phyloP scores from a whole-genome alignment of 2,113 vertebrate genomes.

The Egretta garzetta region DNA sequence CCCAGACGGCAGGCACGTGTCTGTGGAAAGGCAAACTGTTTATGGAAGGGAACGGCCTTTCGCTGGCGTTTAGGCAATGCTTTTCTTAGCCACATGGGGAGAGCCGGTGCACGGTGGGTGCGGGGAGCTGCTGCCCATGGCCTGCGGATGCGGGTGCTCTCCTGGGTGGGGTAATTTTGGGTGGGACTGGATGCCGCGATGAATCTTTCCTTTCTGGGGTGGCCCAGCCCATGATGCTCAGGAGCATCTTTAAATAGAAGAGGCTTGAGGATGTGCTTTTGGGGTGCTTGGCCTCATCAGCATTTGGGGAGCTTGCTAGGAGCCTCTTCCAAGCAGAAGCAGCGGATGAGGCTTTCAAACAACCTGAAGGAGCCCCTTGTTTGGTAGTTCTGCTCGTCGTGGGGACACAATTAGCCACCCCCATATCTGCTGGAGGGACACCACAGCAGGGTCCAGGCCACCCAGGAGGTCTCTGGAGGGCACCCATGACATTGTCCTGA shows the following conservation, averaged over 20 bases:
- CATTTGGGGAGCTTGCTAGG: neutral
- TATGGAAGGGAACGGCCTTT: neutral
- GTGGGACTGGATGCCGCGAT: accelerated
- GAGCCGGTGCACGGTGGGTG: accelerated
- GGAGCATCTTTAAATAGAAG: neutral
- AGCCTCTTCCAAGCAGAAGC: neutral
- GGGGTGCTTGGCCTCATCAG: neutral
- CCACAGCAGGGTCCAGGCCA: neutral
- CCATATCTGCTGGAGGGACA: accelerated
- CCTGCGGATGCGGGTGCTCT: neutral
- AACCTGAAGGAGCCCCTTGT: accelerated
- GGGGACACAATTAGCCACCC: neutral
- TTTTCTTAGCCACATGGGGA: accelerated
- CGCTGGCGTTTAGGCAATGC: neutral
- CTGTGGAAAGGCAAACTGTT: neutral
- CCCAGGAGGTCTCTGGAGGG: neutral
- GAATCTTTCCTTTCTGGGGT: neutral
- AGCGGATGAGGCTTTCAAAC: accelerated
- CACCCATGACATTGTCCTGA: neutral
- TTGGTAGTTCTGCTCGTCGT: neutral
- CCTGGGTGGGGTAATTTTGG: neutral
- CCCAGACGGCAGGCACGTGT: neutral
- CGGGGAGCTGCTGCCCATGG: neutral
- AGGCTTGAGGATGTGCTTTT: neutral
- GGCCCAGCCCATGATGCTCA: accelerated